A percentile compares a stretch with the other conserved stretches of the same genome.
These are phyloP conservation scores for Pseudanteris insignis DNA, from an alignment of 2,888 invertebrate species.

Conservation along the genomic window DNA sequence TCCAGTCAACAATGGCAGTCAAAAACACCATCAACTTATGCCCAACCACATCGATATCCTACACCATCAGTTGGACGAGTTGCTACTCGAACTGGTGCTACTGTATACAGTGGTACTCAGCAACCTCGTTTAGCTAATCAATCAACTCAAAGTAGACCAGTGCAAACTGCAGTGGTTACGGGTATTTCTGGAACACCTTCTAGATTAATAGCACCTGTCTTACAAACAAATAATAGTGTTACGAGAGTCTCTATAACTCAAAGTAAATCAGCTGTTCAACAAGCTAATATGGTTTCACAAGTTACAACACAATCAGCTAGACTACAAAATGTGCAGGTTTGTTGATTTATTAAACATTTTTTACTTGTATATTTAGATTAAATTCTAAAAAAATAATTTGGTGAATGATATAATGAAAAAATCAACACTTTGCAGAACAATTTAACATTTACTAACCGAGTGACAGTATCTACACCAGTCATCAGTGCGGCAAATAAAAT, in stretches of 20 bases:
- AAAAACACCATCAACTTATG: conserved; percentile 61
- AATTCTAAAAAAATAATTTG: no score
- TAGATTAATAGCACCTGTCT: conserved; percentile 60
- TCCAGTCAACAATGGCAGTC: conserved; percentile 61
- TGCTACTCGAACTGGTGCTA: conserved; percentile 53
- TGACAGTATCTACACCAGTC: conserved; percentile 60
- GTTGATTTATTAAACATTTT: no score
- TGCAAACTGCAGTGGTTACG: conserved; percentile 61
- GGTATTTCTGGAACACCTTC: conserved; percentile 58
- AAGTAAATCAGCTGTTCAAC: conserved; percentile 53
- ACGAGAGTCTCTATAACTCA: conserved; percentile 58
- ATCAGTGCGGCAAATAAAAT: conserved; percentile 60
- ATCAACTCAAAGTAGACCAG: conserved; percentile 55
- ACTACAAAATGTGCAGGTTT: conserved; percentile 57
- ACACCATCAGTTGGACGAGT: conserved; percentile 59
- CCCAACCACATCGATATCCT: conserved; percentile 60
- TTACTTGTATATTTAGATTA: no score
- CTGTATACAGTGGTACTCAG: conserved; percentile 54
- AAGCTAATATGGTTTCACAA: conserved; percentile 54
- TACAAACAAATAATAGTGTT: conserved; percentile 55
- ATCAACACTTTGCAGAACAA: conserved; percentile 55
- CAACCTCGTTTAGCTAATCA: conserved; percentile 59
- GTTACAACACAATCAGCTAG: conserved; percentile 54
- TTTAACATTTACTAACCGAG: conserved; percentile 57
- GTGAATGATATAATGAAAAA: no score